Percentiles rank a stretch among this genome's conserved stretches.
These are phyloP conservation scores for Hermetia illucens DNA, from an alignment of 1,140 invertebrate genomes.

Conservation along the genomic window DNA sequence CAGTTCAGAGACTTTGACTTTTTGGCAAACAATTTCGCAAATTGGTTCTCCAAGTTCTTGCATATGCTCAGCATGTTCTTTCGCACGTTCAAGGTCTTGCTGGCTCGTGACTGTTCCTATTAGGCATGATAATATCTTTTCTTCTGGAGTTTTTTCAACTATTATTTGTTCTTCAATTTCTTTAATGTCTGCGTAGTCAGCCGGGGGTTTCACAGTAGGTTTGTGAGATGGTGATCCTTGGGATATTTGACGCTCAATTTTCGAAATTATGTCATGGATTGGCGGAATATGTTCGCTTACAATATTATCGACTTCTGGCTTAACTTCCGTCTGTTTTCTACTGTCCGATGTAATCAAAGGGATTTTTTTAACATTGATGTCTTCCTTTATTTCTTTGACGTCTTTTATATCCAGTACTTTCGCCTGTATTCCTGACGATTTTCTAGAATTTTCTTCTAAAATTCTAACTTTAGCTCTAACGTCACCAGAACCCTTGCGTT, in stretches of 20 bases:
- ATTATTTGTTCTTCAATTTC: constrained; percentile 5
- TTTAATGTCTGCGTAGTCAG: not conserved
- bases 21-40: constrained; percentile 1
- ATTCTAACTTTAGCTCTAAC: constrained; percentile 33
- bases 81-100: not conserved
- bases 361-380: constrained; percentile 9
- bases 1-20: constrained; percentile 1
- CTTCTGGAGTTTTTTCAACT: not conserved
- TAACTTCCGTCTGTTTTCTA: constrained; percentile 16
- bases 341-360: constrained; percentile 13
- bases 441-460: constrained; percentile 28
- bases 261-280: constrained; percentile 1
- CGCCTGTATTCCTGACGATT: constrained; percentile 6
- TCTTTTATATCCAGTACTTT: constrained; percentile 3
- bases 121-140: not conserved
- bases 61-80: not conserved
- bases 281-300: not conserved
- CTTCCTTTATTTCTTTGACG: constrained; percentile 5
- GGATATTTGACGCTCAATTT: constrained; percentile 1
- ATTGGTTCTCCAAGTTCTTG: constrained; percentile 3
- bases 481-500: constrained; percentile 30
- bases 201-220: not conserved
- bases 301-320: too few species aligned
- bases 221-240: too few species aligned
- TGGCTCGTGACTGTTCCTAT: not conserved